A percentile compares a stretch with the other conserved stretches of the same genome.
Evolutionary conservation across 2,888 invertebrate genomes (phyloP).

Genomic region (Patella ulyssiponensis): DNA sequence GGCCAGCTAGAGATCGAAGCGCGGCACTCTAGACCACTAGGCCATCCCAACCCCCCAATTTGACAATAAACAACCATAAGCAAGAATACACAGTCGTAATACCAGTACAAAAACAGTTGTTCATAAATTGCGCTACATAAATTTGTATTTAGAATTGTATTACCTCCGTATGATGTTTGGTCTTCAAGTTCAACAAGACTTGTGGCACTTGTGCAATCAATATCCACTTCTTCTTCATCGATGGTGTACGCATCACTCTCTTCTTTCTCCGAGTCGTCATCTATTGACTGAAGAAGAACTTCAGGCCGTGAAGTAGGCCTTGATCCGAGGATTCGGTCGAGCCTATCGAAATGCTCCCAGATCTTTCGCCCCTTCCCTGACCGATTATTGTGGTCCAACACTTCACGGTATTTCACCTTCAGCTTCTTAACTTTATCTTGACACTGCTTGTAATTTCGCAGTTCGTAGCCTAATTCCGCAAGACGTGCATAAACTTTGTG

Average conservation of each 20-base stretch:
- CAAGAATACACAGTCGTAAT: too few species aligned
- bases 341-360: background rate
- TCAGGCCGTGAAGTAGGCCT: background rate
- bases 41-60: too few species aligned
- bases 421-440: background rate
- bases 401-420: background rate
- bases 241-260: background rate
- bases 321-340: background rate
- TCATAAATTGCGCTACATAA: too few species aligned
- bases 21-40: too few species aligned
- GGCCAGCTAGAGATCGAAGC: too few species aligned
- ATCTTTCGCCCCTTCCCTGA: background rate
- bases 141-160: background rate
- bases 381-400: background rate
- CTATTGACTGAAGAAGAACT: background rate
- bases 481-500: background rate
- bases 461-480: background rate
- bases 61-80: too few species aligned
- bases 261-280: background rate
- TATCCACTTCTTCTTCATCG: too few species aligned
- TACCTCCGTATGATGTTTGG: background rate
- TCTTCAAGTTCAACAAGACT: background rate
- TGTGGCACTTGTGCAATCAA: background rate
- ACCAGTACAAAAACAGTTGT: too few species aligned
- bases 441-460: background rate